phyloP scores from a whole-genome alignment of 2,113 vertebrate species.

The Limanda limanda region DNA sequence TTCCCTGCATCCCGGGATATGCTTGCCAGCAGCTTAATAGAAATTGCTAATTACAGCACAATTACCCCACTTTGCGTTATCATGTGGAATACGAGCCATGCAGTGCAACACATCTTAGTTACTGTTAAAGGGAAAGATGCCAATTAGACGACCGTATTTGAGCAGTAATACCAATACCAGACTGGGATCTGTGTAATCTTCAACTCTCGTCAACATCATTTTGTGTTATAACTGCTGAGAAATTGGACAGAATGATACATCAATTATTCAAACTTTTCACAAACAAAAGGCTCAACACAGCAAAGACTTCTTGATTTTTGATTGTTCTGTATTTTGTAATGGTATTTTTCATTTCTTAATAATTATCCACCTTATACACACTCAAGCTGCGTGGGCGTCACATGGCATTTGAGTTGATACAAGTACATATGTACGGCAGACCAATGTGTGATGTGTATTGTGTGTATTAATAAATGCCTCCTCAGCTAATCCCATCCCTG shows the following conservation, averaged over 20 bases:
- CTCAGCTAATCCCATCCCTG: not conserved
- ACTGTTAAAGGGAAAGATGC: conserved; percentile 33
- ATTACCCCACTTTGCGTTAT: conserved; percentile 66
- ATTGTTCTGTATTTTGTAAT: no score
- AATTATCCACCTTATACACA: not conserved
- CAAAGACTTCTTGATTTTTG: not conserved
- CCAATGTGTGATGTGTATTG: not conserved
- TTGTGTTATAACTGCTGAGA: not conserved
- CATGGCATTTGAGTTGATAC: not conserved
- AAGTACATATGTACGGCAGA: not conserved
- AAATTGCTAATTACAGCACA: conserved; percentile 65
- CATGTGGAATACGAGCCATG: conserved; percentile 54
- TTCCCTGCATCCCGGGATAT: conserved; percentile 41
- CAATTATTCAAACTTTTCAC: not conserved
- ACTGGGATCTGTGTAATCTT: not conserved
- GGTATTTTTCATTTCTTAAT: not conserved
- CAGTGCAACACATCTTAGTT: conserved; percentile 48
- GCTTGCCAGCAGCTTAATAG: conserved; percentile 63
- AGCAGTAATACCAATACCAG: not conserved
- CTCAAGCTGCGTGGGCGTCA: not conserved
- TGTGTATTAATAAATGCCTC: not conserved
- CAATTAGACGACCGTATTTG: conserved; percentile 34
- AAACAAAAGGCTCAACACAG: not conserved
- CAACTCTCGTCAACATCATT: not conserved
- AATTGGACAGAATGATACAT: not conserved